These are phyloP conservation scores for Pseudolycoriella hygida DNA, from an alignment of 2,888 invertebrate species.

Conservation along the genomic window DNA sequence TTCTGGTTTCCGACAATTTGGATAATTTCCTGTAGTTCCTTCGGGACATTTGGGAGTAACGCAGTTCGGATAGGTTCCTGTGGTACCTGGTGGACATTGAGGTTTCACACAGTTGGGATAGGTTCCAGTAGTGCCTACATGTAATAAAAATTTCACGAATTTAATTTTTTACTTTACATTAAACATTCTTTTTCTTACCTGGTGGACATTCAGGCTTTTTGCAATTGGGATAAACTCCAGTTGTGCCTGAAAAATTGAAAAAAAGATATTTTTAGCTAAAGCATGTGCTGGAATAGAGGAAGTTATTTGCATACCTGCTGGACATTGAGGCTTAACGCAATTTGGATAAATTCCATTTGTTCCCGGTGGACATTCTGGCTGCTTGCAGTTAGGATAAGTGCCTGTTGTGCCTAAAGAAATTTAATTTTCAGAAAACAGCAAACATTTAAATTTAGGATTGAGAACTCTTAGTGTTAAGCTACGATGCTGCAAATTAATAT, in stretches of 20 bases:
- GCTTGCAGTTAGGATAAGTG: background rate
- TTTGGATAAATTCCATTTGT: conserved; percentile 1
- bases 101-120: conserved; percentile 1
- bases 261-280: too few relatives aligned
- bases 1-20: conserved; percentile 1
- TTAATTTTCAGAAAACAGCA: too few relatives aligned
- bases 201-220: conserved; percentile 3
- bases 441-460: too few relatives aligned
- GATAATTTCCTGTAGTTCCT: background rate
- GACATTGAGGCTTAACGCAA: conserved; percentile 1
- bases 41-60: too few relatives aligned
- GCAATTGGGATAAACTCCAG: conserved; percentile 3
- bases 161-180: too few relatives aligned
- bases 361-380: conserved; percentile 1
- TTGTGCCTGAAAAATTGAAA: background rate
- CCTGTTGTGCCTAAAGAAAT: background rate
- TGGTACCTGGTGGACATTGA: background rate
- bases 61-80: too few relatives aligned
- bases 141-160: too few relatives aligned
- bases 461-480: too few relatives aligned
- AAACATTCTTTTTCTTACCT: too few relatives aligned
- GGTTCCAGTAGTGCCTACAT: conserved; percentile 2
- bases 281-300: background rate
- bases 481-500: too few relatives aligned
- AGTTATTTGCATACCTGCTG: too few relatives aligned